Evolutionary conservation across 2,797 vertebrate genomes (phyloP), one percentile per base, ranked within the genome.

Genomic region (Telmatherina bonti): DNA sequence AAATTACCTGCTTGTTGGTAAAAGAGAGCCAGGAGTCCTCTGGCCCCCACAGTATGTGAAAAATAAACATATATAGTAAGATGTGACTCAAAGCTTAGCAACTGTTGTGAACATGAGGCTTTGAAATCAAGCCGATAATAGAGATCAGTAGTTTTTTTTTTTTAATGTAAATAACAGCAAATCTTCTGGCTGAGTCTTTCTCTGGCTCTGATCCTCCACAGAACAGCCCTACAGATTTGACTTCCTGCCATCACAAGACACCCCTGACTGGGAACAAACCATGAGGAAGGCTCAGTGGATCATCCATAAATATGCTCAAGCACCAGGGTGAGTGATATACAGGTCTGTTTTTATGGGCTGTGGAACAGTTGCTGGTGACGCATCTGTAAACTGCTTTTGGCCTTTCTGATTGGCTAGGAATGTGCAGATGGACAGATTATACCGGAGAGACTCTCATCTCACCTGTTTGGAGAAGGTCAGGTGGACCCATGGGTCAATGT

Each of bases 401-500:
- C 53, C 70, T 2, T 45, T 78, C 51, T 54, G 52, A 20, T 56
- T 71, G 47, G 13, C 45, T 71, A 99, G 97, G 85, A 95, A 94
- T 24, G 95, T 99, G 63, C 96, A 95, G 63, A 98, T 99, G 97
- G 93, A 96, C 88, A 95, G 95, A 89, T 93, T 96, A 49, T 99
- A 96, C 88, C 95, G 91, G 18, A 95, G 94, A 89, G 96, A 97
- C 85, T 97, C 96, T 57, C 95, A 96, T 79, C 94, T 99, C 81
- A 98, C 97, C 62, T 99, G 96, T 89, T 91, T 99, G 81, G 96
- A 98, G 88, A 99, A 99, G 93, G 98, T 99, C 92, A n/a, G n/a
- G n/a, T n/a, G n/a, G n/a, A n/a, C n/a, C n/a, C n/a, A n/a, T n/a
- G n/a, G 93, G 98, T 99, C 92, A 90, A 94, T 0, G 41, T 0